A percentile compares a stretch with the other conserved stretches of the same genome.
These are phyloP conservation scores for Cebidichthys violaceus DNA, from an alignment of 2,113 vertebrate genomes.

Conservation along the genomic window DNA sequence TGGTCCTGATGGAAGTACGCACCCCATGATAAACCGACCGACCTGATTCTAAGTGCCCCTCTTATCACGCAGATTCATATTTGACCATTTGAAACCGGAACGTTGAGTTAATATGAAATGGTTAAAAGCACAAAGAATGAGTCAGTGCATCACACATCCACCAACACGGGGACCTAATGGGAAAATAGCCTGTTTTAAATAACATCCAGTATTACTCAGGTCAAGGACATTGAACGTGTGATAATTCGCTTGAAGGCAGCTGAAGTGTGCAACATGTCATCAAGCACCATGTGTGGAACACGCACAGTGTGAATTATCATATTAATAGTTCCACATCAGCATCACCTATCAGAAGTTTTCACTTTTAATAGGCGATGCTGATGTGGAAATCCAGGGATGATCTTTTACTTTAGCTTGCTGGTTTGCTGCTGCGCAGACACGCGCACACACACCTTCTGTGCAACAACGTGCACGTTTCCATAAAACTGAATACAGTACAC, in stretches of 20 bases:
- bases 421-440: neutral
- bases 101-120: conserved; percentile 4
- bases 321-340: neutral
- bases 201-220: neutral
- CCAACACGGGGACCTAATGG: neutral
- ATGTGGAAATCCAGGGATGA: neutral
- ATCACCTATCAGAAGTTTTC: neutral
- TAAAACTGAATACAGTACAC: conserved; percentile 18
- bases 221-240: neutral
- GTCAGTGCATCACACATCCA: neutral
- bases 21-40: conserved; percentile 2
- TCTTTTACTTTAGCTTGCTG: neutral
- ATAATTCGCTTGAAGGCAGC: neutral
- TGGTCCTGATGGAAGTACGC: neutral
- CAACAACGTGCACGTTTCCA: neutral
- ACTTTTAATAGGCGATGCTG: conserved; percentile 5
- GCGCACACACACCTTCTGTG: neutral
- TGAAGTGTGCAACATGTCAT: neutral
- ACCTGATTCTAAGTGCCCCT: neutral
- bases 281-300: neutral
- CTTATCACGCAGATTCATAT: neutral
- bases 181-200: neutral
- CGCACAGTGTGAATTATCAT: neutral
- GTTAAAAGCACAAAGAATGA: neutral
- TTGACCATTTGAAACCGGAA: neutral